A percentile compares a stretch with the other conserved stretches of the same genome.
phyloP scores from a whole-genome alignment of 2,888 invertebrate species.

The Plebejus melissa region DNA sequence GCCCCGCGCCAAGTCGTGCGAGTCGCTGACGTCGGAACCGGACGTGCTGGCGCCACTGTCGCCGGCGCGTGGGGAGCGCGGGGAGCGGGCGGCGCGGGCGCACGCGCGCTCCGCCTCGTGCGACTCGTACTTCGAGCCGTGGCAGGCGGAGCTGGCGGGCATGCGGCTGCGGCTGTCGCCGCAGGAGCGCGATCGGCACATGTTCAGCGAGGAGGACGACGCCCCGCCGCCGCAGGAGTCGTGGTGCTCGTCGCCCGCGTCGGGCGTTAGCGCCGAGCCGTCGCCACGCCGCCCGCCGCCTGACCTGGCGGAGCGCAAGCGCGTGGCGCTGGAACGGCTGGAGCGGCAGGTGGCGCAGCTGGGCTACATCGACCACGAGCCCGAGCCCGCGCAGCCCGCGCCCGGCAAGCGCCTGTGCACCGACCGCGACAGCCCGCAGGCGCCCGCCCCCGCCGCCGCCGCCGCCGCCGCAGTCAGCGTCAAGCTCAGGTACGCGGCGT shows the following conservation, averaged over 20 bases:
- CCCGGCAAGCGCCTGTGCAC: constrained; percentile 65
- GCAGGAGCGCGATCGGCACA: constrained; percentile 91
- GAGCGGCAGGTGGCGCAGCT: constrained; percentile 86
- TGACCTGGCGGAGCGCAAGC: constrained; percentile 57
- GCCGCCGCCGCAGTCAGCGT: constrained; percentile 48
- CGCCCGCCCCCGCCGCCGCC: constrained; percentile 51
- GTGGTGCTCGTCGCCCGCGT: constrained; percentile 55
- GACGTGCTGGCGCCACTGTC: constrained; percentile 85
- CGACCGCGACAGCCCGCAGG: constrained; percentile 62
- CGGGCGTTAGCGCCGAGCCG: constrained; percentile 55
- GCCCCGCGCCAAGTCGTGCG: constrained; percentile 64
- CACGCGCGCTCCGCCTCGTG: constrained; percentile 92
- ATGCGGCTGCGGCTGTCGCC: constrained; percentile 90
- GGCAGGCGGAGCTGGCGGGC: constrained; percentile 89
- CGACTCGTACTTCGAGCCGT: constrained; percentile 94
- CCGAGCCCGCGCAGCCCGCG: constrained; percentile 30
- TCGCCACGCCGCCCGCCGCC: constrained; percentile 51
- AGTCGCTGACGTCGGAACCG: constrained; percentile 87
- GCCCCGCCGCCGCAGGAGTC: constrained; percentile 42
- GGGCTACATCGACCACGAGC: constrained; percentile 85
- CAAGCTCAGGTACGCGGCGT: constrained; percentile 57
- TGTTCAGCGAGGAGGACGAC: constrained; percentile 92
- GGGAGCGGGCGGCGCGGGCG: constrained; percentile 89
- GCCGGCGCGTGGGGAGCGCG: constrained; percentile 72
- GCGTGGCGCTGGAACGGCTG: constrained; percentile 81